Evolutionary conservation across 2,113 vertebrate species (phyloP).

Genomic region (Plestiodon gilberti): DNA sequence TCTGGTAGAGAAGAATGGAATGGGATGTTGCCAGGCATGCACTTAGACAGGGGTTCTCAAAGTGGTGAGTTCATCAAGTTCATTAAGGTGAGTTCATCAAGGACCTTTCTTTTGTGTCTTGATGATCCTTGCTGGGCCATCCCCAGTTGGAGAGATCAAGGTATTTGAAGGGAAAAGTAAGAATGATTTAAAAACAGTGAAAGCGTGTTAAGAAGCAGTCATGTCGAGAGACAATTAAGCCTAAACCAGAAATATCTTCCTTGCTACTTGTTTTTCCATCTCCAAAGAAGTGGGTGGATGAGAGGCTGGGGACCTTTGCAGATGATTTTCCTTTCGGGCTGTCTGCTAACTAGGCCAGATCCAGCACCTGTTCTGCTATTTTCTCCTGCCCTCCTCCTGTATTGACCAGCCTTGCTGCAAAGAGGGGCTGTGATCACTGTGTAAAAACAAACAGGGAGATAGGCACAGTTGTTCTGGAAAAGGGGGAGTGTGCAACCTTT

Average conservation of each 20-base stretch:
- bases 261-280: slow-evolving; percentile 22
- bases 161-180: slow-evolving; percentile 15
- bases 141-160: neutral
- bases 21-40: too few relatives aligned
- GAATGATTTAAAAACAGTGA: slow-evolving; percentile 23
- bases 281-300: slow-evolving; percentile 19
- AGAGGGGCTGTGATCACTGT: neutral
- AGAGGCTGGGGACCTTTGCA: neutral
- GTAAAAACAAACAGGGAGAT: neutral
- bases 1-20: too few relatives aligned
- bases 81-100: too few relatives aligned
- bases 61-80: too few relatives aligned
- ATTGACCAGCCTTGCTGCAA: neutral
- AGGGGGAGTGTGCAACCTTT: too few relatives aligned
- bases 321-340: neutral
- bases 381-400: too few relatives aligned
- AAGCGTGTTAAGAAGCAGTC: neutral
- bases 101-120: too few relatives aligned
- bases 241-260: neutral
- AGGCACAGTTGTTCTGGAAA: too few relatives aligned
- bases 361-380: neutral
- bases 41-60: too few relatives aligned
- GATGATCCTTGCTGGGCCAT: too few relatives aligned
- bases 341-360: neutral
- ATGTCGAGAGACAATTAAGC: slow-evolving; percentile 5